Evolutionary conservation across 2,888 invertebrate genomes (phyloP).

Genomic region (Myopa tessellatipennis): DNA sequence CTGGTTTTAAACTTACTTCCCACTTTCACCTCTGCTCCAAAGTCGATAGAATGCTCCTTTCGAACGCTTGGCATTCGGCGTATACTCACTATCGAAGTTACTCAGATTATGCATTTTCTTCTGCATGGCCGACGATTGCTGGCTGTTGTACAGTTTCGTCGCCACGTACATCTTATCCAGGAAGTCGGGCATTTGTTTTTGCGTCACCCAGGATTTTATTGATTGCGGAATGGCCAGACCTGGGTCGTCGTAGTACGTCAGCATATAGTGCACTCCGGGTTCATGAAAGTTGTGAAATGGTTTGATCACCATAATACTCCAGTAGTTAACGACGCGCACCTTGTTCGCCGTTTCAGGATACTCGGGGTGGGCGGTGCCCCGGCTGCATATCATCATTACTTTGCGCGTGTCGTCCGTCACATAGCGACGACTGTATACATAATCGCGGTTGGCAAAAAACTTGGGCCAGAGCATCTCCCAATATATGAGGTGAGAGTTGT

Average conservation of each 20-base stretch:
- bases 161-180: constrained; percentile 77
- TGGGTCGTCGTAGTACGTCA: constrained; percentile 91
- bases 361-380: constrained; percentile 77
- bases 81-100: constrained; percentile 55
- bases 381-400: constrained; percentile 75
- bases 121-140: constrained; percentile 66
- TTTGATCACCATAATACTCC: constrained; percentile 88
- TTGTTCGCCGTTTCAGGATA: constrained; percentile 77
- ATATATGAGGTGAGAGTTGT: constrained; percentile 81
- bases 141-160: constrained; percentile 72
- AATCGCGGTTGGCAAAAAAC: constrained; percentile 87
- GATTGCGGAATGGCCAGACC: constrained; percentile 79
- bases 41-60: neutral
- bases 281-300: constrained; percentile 69
- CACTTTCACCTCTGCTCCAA: constrained; percentile 25
- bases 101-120: constrained; percentile 53
- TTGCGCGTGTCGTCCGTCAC: constrained; percentile 72
- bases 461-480: constrained; percentile 92
- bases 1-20: neutral
- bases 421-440: constrained; percentile 83
- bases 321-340: constrained; percentile 82
- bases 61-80: constrained; percentile 57
- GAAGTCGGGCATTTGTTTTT: constrained; percentile 82
- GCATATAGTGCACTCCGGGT: constrained; percentile 74
- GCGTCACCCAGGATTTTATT: constrained; percentile 80